Evolutionary conservation across 2,797 vertebrate species (phyloP).

Genomic region (Lophotriccus pileatus): DNA sequence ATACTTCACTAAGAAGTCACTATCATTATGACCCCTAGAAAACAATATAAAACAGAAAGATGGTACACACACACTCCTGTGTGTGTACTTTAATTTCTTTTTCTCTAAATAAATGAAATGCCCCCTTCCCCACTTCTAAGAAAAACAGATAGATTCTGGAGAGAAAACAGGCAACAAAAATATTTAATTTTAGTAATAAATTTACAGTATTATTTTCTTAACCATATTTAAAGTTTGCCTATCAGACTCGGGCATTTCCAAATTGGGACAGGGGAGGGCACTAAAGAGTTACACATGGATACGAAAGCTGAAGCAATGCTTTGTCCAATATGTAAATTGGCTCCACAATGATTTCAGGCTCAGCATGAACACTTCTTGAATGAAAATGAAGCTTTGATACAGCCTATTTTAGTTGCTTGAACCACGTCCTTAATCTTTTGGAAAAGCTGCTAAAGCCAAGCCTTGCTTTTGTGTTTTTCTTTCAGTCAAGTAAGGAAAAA

Average conservation of each 20-base stretch:
- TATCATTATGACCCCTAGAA: not conserved
- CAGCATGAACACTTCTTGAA: not conserved
- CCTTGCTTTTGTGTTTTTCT: not conserved
- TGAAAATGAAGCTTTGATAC: not conserved
- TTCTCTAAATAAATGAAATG: not conserved
- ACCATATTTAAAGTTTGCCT: not conserved
- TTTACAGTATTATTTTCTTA: not conserved
- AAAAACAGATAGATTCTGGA: not conserved
- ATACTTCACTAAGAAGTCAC: not conserved
- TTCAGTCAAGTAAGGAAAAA: not conserved
- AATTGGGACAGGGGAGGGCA: conserved; percentile 66
- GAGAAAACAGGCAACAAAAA: not conserved
- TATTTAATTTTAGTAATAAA: not conserved
- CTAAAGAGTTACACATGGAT: conserved; percentile 62
- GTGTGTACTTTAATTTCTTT: not conserved
- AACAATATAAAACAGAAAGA: not conserved
- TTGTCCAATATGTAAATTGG: not conserved
- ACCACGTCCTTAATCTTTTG: not conserved
- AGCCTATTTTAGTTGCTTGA: not conserved
- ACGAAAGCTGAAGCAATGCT: not conserved
- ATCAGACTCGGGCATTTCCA: not conserved
- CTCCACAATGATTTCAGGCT: not conserved
- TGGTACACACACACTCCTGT: accelerated
- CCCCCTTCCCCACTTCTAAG: not conserved
- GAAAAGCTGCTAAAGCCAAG: not conserved